These are phyloP conservation scores for Tubulanus polymorphus DNA, from an alignment of 2,888 invertebrate genomes.

Conservation along the genomic window DNA sequence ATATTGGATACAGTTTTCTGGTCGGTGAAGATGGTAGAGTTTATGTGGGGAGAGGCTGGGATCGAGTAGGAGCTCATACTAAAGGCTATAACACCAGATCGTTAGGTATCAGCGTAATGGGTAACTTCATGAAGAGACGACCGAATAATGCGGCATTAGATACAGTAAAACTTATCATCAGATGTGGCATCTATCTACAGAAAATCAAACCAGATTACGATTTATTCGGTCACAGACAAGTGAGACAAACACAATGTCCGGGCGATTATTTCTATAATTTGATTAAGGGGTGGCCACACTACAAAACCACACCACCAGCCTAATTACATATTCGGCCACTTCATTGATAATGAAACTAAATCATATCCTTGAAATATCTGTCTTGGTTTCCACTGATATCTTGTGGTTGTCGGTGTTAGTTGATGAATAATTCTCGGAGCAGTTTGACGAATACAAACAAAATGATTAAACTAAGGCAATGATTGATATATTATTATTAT, in stretches of 20 bases:
- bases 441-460: no score
- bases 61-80: conserved; percentile 68
- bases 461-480: no score
- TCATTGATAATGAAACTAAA: no score
- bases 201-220: conserved; percentile 30
- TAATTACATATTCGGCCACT: no score
- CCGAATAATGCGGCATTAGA: conserved; percentile 33
- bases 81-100: conserved; percentile 59
- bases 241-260: conserved; percentile 30
- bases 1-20: conserved; percentile 62
- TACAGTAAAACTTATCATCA: conserved; percentile 30
- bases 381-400: no score
- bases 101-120: conserved; percentile 41
- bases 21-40: conserved; percentile 74
- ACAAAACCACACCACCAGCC: no score
- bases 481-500: no score
- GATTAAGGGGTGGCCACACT: conserved; percentile 29
- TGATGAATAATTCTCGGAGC: no score
- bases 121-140: conserved; percentile 30
- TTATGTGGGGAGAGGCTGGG: conserved; percentile 74
- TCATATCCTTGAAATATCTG: no score
- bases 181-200: conserved; percentile 28
- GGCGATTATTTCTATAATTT: conserved; percentile 30
- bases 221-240: conserved; percentile 39
- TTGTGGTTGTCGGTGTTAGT: no score